These are phyloP conservation scores for Urocyon cinereoargenteus DNA, from an alignment of 2,797 vertebrate species.

Conservation along the genomic window DNA sequence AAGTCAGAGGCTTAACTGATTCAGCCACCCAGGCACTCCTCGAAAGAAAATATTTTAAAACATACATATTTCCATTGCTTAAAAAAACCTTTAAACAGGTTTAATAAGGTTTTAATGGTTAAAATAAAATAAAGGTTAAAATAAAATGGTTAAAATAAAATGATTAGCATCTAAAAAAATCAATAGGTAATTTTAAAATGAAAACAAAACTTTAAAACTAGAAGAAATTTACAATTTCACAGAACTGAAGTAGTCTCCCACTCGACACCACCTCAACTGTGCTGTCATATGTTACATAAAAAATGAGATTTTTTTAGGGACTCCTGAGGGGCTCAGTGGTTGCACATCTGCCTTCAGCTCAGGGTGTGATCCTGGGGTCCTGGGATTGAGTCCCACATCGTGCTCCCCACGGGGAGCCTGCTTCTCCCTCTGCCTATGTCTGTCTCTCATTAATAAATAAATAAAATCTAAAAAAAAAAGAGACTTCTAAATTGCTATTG, in stretches of 20 bases:
- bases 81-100: not conserved
- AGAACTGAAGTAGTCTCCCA: not conserved
- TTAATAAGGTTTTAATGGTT: too few species aligned
- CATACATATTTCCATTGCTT: not conserved
- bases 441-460: too few species aligned
- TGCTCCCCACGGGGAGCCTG: too few species aligned
- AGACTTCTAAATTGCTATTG: not conserved
- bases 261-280: not conserved
- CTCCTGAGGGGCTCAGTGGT: too few species aligned
- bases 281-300: not conserved
- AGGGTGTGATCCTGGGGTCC: too few species aligned
- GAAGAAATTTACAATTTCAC: not conserved
- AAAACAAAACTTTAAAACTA: slow-evolving; percentile 11
- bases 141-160: not conserved
- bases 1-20: too few species aligned
- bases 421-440: too few species aligned
- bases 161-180: not conserved
- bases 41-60: not conserved
- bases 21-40: too few species aligned
- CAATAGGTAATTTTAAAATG: not conserved
- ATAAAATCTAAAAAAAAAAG: too few species aligned
- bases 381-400: too few species aligned
- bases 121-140: not conserved
- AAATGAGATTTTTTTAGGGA: not conserved
- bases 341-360: too few species aligned